Percentiles rank a stretch among this genome's conserved stretches.
Evolutionary conservation across 2,888 invertebrate species (phyloP).

Genomic region (Ellobium chinense): DNA sequence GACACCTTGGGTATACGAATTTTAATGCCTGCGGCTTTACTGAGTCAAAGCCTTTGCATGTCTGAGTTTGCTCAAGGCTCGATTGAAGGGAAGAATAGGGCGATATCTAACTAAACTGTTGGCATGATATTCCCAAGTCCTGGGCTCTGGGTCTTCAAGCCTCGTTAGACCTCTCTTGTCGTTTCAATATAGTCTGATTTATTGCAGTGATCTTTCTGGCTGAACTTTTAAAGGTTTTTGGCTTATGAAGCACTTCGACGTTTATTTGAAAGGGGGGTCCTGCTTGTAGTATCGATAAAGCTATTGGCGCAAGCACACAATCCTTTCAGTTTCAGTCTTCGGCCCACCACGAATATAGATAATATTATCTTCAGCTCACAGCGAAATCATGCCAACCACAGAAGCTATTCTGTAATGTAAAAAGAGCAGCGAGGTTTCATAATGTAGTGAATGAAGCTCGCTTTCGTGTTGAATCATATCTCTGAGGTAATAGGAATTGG

Average conservation of each 20-base stretch:
- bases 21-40: background rate
- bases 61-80: background rate
- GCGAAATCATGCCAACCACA: too few relatives aligned
- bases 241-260: background rate
- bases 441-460: too few relatives aligned
- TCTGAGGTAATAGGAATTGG: too few relatives aligned
- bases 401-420: too few relatives aligned
- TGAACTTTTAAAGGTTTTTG: background rate
- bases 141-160: background rate
- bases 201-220: background rate
- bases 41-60: background rate
- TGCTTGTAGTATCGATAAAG: background rate
- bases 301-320: background rate
- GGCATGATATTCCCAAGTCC: background rate
- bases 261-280: background rate
- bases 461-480: too few relatives aligned
- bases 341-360: too few relatives aligned
- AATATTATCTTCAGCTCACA: too few relatives aligned
- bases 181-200: background rate
- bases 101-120: background rate
- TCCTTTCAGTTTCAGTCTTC: too few relatives aligned
- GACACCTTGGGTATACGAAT: background rate
- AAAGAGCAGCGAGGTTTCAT: too few relatives aligned
- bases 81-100: background rate
- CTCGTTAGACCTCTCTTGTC: background rate